Conservation (phyloP, 2,888 invertebrate genomes). For the Halictus ligatus region DNA sequence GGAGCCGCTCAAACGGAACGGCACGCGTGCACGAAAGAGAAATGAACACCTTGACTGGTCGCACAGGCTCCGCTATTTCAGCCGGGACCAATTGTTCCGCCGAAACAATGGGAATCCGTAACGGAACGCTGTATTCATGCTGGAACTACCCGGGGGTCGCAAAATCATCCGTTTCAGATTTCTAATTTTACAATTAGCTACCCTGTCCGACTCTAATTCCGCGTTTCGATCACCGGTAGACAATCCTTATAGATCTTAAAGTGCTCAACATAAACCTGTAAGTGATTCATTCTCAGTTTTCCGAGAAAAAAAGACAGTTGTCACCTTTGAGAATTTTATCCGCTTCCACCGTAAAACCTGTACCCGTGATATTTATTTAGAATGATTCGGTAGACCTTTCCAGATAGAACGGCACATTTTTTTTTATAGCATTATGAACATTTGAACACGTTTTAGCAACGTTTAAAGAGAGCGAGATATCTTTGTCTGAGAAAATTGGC, state of each 20-base stretch:
- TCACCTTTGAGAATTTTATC: no score
- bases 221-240: no score
- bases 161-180: background rate
- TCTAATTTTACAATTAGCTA: background rate
- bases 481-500: no score
- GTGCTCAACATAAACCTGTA: background rate
- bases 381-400: no score
- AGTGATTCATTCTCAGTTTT: background rate
- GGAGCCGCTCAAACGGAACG: slow-evolving; percentile 3
- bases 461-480: no score
- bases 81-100: background rate
- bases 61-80: background rate
- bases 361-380: no score
- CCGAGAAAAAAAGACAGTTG: background rate
- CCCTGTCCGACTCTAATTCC: background rate
- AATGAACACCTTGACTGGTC: slow-evolving; percentile 15
- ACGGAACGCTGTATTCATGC: background rate
- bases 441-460: no score
- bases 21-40: background rate
- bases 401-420: no score
- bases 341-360: no score
- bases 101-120: background rate
- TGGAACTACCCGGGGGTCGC: background rate
- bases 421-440: no score
- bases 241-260: background rate